Evolutionary conservation across 2,797 vertebrate genomes (phyloP), one percentile per base, ranked within the genome.

Genomic region (Muscicapa comitata): DNA sequence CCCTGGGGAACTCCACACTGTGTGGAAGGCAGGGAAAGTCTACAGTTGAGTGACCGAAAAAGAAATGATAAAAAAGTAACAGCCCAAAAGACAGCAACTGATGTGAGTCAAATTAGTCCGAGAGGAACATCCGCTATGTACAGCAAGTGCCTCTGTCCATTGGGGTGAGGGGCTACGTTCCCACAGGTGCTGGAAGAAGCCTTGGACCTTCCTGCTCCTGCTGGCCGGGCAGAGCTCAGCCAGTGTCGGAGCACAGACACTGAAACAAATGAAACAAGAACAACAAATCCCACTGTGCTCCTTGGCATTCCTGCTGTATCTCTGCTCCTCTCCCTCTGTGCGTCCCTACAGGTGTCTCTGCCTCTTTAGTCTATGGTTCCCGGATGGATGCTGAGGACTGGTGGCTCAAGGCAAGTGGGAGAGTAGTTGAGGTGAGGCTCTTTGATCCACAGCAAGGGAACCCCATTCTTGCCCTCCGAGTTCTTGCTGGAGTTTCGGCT

Each of bases 361-460:
- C 47, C 75, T 75, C 68, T 79, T 98, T 99, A 99, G 97, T 99
- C 99, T 74, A 99, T 99, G 58, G 99, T 99, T 91, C 99, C 99
- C 0, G 99, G 99, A 97, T 99, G 99, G 95, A 99, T 99, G 97
- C 99, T 99, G 97, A 99, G 99, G 13, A 99, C 99, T 0, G 99
- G 99, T 0, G 99, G 99, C 96, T 99, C 99, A 97, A 99, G 98
- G 96, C 99, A 99, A 72, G 99, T 99, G n/a, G 99, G 99, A 8
- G 99, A 99, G 96, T 99, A 99, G 97, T 99, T 99, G 95, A 99
- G 98, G 97, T 99, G 99, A 2, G 99, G 99, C 71, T 99, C 99
- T 96, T 99, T 99, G 97, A 99, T 99, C 99, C 99, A 99, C 81
- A 99, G 96, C 71, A 99, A 97, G 35, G 99, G 99, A 35, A 99